phyloP scores from a whole-genome alignment of 2,888 invertebrate genomes.

The Neria commutata region DNA sequence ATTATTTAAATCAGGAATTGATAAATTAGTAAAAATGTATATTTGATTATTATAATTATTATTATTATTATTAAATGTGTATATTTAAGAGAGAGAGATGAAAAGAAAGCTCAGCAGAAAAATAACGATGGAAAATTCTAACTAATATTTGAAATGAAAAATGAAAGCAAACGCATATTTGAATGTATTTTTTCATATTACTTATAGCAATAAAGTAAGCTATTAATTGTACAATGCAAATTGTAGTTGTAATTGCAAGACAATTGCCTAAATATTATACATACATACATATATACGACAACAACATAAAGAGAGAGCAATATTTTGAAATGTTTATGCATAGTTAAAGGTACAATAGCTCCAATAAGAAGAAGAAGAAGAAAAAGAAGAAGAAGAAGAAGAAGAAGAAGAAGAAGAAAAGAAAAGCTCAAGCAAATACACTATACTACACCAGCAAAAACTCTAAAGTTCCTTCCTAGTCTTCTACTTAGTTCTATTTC shows the following conservation, averaged over 20 bases:
- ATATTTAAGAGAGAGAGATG: slow-evolving; percentile 11
- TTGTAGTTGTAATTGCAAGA: neutral
- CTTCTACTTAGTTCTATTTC: too few species aligned
- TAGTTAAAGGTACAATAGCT: too few species aligned
- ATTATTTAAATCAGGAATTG: slow-evolving; percentile 48
- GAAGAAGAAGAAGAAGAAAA: too few species aligned
- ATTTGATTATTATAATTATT: too few species aligned
- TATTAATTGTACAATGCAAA: neutral
- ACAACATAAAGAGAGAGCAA: slow-evolving; percentile 1
- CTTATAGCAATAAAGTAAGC: neutral
- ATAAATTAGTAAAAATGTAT: slow-evolving; percentile 41
- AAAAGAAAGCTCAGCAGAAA: slow-evolving; percentile 13
- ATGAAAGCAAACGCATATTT: neutral
- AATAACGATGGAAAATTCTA: neutral
- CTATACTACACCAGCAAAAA: too few species aligned
- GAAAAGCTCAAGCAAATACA: too few species aligned
- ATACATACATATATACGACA: neutral
- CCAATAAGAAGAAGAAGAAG: too few species aligned
- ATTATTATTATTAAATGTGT: slow-evolving; percentile 12
- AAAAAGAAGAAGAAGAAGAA: too few species aligned
- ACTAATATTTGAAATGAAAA: neutral
- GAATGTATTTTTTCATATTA: neutral
- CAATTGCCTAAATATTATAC: neutral
- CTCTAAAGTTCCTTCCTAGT: too few species aligned
- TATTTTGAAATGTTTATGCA: neutral